Base-by-base conservation (phyloP, 1,140 invertebrate species). In the Pseudachorutes palmiensis region DNA sequence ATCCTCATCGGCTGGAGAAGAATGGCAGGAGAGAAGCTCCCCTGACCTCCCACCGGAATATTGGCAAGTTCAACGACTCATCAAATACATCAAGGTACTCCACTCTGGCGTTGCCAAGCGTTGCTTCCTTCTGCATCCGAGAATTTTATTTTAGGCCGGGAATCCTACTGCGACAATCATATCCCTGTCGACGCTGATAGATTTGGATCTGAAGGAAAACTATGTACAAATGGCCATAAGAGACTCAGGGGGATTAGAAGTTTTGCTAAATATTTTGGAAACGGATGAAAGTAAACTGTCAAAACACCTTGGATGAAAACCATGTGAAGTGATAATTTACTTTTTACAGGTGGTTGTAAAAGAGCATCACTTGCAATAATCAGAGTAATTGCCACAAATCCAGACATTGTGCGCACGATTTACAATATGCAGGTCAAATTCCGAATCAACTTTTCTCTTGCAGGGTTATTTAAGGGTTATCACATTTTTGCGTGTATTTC, bases 81-180 rank as follows among this genome's bases (percentile, higher is more conserved):
- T 95, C 2, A 94, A 94, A 77, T 96, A 95, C 77, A 88, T 94
- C 78, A 95, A 94, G 80, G 82, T 83, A 45, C 9, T 12, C 36
- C 36, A 45, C 19, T 45, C 19, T 45, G 36, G 22, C 55, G 9
- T n/a, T 9, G 24, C 5, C 5, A 31, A 29, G 59, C 30, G 9
- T 22, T 16, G 16, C n/a, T 31, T 33, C 9, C 19, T 57, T 49
- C 28, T 31, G 29, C 19, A 28, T 58, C 5, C 3, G n/a, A 24
- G 61, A 58, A 9, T 58, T 29, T 64, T 64, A n/a, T 1, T 62
- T 55, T n/a, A 71, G 70, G 89, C 89, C 62, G 93, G 93, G 45
- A 97, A 96, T 77, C 91, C 94, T 80, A 96, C 93, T 0, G 92
- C 92, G 0, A 97, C 93, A 0, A 87, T 92, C 70, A 88, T 97